Percentiles rank a stretch among this genome's conserved stretches.
phyloP scores from a whole-genome alignment of 1,140 invertebrate genomes.

The Pachypsylla venusta region DNA sequence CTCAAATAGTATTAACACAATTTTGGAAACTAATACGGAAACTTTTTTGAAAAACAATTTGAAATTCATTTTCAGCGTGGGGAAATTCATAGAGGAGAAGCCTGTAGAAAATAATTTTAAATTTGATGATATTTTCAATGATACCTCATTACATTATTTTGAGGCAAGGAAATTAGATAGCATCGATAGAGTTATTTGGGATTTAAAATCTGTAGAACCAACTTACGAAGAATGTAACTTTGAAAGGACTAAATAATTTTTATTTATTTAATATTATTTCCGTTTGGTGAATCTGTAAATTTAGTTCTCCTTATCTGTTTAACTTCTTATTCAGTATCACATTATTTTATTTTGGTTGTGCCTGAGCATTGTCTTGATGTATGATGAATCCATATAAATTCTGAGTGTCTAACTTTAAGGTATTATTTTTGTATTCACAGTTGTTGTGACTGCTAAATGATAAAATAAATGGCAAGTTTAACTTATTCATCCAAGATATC shows the following conservation, averaged over 20 bases:
- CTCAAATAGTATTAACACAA: conserved; percentile 16
- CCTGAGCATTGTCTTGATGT: no score
- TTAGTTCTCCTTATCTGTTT: no score
- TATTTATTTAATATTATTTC: no score
- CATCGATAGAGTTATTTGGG: conserved; percentile 14
- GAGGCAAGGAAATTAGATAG: conserved; percentile 7
- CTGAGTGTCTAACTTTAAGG: no score
- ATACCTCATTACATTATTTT: conserved; percentile 17
- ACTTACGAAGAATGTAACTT: conserved; percentile 14
- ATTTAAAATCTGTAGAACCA: conserved; percentile 10
- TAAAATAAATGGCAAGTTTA: conserved; percentile 1
- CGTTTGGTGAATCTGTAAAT: no score
- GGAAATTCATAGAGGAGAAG: conserved; percentile 9
- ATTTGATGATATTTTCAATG: conserved; percentile 19
- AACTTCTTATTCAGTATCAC: no score
- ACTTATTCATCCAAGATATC: background rate
- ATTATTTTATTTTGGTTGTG: no score
- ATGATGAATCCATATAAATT: no score
- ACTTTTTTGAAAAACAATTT: conserved; percentile 14
- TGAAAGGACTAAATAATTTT: conserved; percentile 15
- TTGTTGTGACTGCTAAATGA: no score
- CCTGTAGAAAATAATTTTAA: conserved; percentile 13
- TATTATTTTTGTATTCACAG: no score
- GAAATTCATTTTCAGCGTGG: conserved; percentile 14
- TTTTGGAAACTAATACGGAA: conserved; percentile 6